phyloP scores from a whole-genome alignment of 2,113 vertebrate species.

The Benitochromis conjunctus region DNA sequence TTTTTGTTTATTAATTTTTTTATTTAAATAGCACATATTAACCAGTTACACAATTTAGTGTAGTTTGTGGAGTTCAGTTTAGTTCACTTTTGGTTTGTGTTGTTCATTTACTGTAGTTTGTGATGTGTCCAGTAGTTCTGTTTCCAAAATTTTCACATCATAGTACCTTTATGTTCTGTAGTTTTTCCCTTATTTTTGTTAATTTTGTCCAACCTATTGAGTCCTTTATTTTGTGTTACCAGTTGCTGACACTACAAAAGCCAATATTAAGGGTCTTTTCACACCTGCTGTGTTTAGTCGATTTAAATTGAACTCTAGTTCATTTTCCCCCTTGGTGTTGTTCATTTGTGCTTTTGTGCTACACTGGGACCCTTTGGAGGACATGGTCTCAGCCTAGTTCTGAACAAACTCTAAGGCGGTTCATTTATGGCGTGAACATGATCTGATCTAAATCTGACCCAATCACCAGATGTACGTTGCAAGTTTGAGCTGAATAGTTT shows the following conservation, averaged over 20 bases:
- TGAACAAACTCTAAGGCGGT: neutral
- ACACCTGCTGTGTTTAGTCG: neutral
- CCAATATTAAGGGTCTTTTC: neutral
- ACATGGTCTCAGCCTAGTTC: neutral
- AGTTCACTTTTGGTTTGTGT: neutral
- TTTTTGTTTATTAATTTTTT: neutral
- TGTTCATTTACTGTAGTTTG: neutral
- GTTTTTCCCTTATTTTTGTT: neutral
- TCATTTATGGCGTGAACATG: neutral
- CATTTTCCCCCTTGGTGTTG: neutral
- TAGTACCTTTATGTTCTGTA: neutral
- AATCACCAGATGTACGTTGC: neutral
- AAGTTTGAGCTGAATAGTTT: neutral
- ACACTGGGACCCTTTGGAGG: neutral
- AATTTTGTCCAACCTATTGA: neutral
- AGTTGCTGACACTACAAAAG: neutral
- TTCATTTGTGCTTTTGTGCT: neutral
- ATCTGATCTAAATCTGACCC: neutral
- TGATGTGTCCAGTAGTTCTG: neutral
- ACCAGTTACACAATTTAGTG: neutral
- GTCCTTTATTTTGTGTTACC: neutral
- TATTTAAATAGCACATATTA: neutral
- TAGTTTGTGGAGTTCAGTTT: neutral
- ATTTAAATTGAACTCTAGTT: accelerated
- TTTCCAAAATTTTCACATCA: neutral